Conservation (phyloP, 2,888 invertebrate species). For the Tetragonula carbonaria region DNA sequence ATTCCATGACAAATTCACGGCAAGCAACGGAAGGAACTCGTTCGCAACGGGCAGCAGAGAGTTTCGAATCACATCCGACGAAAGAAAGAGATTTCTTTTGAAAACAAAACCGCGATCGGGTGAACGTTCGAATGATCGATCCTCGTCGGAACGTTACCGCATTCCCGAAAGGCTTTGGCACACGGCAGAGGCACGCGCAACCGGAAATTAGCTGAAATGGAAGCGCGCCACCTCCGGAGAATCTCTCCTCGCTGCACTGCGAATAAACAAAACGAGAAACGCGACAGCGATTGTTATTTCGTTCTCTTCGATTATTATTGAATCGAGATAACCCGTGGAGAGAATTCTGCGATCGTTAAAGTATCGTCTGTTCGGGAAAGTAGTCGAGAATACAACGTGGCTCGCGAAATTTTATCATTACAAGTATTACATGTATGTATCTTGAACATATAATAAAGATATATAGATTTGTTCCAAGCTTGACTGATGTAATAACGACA, state of each 20-base stretch:
- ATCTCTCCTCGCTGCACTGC: slow-evolving; percentile 1
- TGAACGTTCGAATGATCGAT: slow-evolving; percentile 13
- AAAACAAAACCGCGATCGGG: neutral
- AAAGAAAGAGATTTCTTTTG: neutral
- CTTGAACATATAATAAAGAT: no score
- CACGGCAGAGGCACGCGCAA: slow-evolving; percentile 40
- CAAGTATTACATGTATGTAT: no score
- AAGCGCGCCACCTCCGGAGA: slow-evolving; percentile 42
- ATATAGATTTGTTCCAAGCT: no score
- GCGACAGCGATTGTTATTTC: neutral
- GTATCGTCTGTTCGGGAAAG: slow-evolving; percentile 1
- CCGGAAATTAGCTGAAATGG: slow-evolving; percentile 74
- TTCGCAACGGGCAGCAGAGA: neutral
- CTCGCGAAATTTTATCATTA: no score
- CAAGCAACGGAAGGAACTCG: neutral
- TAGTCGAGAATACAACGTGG: neutral
- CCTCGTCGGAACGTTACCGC: neutral
- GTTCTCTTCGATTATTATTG: slow-evolving; percentile 14
- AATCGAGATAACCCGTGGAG: neutral
- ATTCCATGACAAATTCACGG: neutral
- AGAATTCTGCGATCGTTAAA: neutral
- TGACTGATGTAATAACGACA: no score
- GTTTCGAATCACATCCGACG: no score
- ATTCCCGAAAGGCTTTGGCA: slow-evolving; percentile 25
- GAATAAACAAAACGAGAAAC: slow-evolving; percentile 63